These are phyloP conservation scores for Peribatodes rhomboidaria DNA, from an alignment of 2,888 invertebrate genomes.

Conservation along the genomic window DNA sequence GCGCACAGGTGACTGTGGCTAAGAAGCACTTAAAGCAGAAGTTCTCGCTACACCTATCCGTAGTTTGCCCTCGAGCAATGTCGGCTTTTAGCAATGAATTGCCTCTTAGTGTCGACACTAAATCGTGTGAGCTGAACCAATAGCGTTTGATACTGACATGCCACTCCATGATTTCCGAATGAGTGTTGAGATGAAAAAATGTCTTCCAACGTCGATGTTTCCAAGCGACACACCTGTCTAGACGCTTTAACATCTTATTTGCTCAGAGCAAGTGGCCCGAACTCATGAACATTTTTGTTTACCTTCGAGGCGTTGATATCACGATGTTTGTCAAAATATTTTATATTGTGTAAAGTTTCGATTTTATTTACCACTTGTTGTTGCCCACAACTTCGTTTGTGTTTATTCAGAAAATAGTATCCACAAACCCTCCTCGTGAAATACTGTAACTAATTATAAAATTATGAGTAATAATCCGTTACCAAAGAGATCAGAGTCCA, in stretches of 20 bases:
- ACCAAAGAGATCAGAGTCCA: too few relatives aligned
- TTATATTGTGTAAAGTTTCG: too few relatives aligned
- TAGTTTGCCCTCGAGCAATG: background rate
- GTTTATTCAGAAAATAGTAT: too few relatives aligned
- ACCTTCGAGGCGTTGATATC: background rate
- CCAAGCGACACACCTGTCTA: conserved; percentile 9
- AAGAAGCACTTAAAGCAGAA: background rate
- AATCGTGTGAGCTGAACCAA: background rate
- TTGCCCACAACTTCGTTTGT: too few relatives aligned
- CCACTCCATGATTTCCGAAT: background rate
- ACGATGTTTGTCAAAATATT: too few relatives aligned
- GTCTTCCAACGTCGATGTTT: background rate
- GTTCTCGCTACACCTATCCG: background rate
- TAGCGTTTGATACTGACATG: conserved; percentile 2
- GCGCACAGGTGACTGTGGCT: background rate
- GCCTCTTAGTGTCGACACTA: background rate
- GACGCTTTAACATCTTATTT: conserved; percentile 5
- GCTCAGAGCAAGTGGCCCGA: background rate
- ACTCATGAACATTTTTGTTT: background rate
- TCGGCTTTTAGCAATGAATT: conserved; percentile 3
- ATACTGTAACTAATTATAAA: too few relatives aligned
- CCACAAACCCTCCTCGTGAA: too few relatives aligned
- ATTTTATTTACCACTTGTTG: too few relatives aligned
- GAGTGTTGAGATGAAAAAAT: background rate
- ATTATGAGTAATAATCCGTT: too few relatives aligned